Evolutionary conservation across 2,797 vertebrate species (phyloP), one percentile per base, ranked within the genome.

Genomic region (Sarcoramphus papa): DNA sequence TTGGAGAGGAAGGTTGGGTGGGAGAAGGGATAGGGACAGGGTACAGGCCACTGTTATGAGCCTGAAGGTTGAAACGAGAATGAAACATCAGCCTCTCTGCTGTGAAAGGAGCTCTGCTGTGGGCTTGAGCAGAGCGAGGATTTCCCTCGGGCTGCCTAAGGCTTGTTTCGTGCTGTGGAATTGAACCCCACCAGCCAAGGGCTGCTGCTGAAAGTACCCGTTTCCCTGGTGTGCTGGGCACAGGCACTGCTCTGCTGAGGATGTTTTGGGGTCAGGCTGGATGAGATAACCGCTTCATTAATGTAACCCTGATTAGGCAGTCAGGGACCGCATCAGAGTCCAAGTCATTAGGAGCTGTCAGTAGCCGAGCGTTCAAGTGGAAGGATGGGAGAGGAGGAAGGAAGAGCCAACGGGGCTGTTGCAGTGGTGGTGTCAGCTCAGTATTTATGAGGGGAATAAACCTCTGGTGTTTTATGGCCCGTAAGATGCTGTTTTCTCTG

Each of bases 341-440:
- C 90, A 90, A 96, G 94, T 93, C 93, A 94, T 96, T 96, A 96
- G 94, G 83, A 97, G 79, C 96, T 97, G 95, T 94, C 97, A 89
- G 95, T 95, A 96, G 81, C 93, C 21, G 1, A 95, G 95, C 85
- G 0, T 94, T 97, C 94, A 93, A 91, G 92, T 95, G 96, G 94
- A 97, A 97, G 96, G 86, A 94, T 88, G 90, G 68, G 57, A 92
- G 48, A 81, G 86, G 77, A 95, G 83, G 91, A 94, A 96, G 94
- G 70, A 95, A 96, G 75, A 94, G 96, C 93, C 93, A 81, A 85
- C 94, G 92, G 95, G 92, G n/a, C 88, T 88, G 6, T 85, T 53
- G 92, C 91, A 82, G 68, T 65, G 57, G 80, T 64, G 80, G 94
- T 96, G 97, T 86, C 92, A 93, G 75, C 85, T 93, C 94, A 40